These are phyloP conservation scores for Pangasius macronema DNA, from an alignment of 2,797 vertebrate species.

Conservation along the genomic window DNA sequence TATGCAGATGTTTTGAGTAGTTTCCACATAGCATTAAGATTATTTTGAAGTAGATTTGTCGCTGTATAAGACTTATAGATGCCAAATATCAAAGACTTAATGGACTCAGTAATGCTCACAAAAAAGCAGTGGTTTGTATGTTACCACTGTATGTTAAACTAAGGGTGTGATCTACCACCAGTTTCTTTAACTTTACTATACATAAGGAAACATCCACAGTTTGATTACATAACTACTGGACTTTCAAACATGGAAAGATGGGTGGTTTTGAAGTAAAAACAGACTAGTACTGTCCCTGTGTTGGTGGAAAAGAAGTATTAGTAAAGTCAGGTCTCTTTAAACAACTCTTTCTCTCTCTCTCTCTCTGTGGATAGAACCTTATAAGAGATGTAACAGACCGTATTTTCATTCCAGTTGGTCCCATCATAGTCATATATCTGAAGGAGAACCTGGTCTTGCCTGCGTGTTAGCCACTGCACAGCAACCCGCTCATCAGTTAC, in stretches of 20 bases:
- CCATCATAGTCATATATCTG: constrained; percentile 87
- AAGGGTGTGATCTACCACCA: background rate
- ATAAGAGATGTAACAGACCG: constrained; percentile 62
- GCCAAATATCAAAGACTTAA: too few species aligned
- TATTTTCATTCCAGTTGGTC: constrained; percentile 69
- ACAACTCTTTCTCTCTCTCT: background rate
- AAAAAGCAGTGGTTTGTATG: background rate
- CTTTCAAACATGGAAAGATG: background rate
- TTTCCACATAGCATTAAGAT: too few species aligned
- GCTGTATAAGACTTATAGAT: too few species aligned
- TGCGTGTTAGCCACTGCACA: constrained; percentile 91
- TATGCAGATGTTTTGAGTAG: background rate
- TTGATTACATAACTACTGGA: background rate
- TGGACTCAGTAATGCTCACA: background rate
- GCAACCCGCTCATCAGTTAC: constrained; percentile 85
- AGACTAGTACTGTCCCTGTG: background rate
- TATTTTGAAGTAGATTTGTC: too few species aligned
- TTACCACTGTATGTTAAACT: background rate
- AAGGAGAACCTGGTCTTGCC: constrained; percentile 88
- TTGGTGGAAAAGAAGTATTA: background rate
- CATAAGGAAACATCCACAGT: background rate
- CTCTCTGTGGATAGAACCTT: background rate
- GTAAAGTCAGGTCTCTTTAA: background rate
- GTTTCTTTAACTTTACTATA: background rate
- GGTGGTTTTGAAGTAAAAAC: background rate